Base-by-base conservation (phyloP, 2,797 vertebrate genomes). In the Amniataba percoides region DNA sequence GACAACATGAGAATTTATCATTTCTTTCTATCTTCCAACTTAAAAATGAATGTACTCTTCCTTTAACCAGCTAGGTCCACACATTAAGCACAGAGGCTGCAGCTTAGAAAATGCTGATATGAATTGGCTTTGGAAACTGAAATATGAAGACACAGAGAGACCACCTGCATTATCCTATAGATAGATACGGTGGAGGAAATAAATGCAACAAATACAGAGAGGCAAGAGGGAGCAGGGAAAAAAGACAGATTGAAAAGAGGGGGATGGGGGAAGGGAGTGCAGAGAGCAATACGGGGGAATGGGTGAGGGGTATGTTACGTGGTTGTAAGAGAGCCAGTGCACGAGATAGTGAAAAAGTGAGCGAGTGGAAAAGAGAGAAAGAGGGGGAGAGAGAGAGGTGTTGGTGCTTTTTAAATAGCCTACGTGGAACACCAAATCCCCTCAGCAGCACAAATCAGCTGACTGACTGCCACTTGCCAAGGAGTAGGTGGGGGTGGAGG, bases 361-460 rank as follows among this genome's bases (percentile, higher is more conserved):
- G 49, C 49, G 77, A 88, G 85, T 71, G 74, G 59, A 82, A 84
- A 80, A 81, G 76, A 74, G 46, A 70, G 71, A 67, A 64, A 58
- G 62, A 45, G 65, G 52, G 52, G 10, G 67, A 23, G 74, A 39
- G 74, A 39, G 82, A 78, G 84, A 76, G 88, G 80, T 80, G 88
- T 83, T 74, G 79, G 83, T 82, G 89, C 83, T 91, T 94, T 91
- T 95, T 94, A 95, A 95, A 96, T 95, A 95, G 95, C 87, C 88
- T 91, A 90, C 90, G 77, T 92, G 88, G 94, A 95, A 94, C 92
- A 92, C 89, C 90, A 94, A 95, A 95, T 94, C 94, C 93, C 92
- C 91, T 94, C 93, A 84, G 88, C 92, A 91, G 90, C 78, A 89
- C 84, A 91, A 87, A 94, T 94, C 93, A 95, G 91, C 93, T 94